Conservation (phyloP, 2,797 vertebrate genomes). For the Setipinna tenuifilis region DNA sequence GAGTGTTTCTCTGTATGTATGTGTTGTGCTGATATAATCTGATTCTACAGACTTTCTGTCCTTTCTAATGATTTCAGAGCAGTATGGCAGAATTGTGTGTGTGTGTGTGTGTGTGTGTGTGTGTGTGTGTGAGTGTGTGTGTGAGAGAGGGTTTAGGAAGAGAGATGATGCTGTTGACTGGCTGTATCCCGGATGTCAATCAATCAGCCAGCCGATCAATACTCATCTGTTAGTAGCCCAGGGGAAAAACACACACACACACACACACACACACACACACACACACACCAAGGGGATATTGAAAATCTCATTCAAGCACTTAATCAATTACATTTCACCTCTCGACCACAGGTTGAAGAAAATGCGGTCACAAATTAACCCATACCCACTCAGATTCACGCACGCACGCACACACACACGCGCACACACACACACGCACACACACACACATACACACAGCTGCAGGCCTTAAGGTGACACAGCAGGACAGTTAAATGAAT, state of each 20-base stretch:
- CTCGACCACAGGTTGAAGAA: constrained; percentile 37
- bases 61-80: background rate
- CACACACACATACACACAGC: background rate
- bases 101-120: constrained; percentile 44
- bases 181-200: constrained; percentile 66
- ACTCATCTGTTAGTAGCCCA: constrained; percentile 69
- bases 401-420: background rate
- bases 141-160: constrained; percentile 53
- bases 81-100: constrained; percentile 33
- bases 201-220: constrained; percentile 78
- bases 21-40: too few species aligned
- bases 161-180: constrained; percentile 71
- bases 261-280: constrained; percentile 31
- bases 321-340: constrained; percentile 33
- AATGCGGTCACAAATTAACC: background rate
- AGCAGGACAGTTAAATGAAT: background rate
- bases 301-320: constrained; percentile 16
- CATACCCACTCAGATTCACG: background rate
- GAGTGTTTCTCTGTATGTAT: too few species aligned
- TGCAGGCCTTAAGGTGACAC: background rate
- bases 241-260: constrained; percentile 48
- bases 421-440: background rate
- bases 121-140: constrained; percentile 38
- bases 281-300: constrained; percentile 14
- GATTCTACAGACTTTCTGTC: background rate